Percentiles rank a stretch among this genome's conserved stretches.
Evolutionary conservation across 2,113 vertebrate genomes (phyloP).

Genomic region (Chionodraco myersi): DNA sequence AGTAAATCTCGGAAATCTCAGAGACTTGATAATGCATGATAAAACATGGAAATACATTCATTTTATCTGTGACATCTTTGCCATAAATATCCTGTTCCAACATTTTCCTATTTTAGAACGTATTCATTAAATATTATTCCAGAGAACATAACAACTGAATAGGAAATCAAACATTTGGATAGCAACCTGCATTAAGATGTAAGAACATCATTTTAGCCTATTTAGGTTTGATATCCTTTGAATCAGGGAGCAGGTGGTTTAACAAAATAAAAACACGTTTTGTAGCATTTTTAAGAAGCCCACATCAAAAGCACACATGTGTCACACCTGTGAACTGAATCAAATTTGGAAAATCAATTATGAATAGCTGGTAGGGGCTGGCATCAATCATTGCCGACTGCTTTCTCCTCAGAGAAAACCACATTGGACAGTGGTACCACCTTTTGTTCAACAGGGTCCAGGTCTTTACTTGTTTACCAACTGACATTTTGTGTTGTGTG

Average conservation of each 20-base stretch:
- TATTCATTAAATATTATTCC: slow-evolving; percentile 19
- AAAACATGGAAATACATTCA: slow-evolving; percentile 30
- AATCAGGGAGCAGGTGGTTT: not conserved
- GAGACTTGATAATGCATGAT: slow-evolving; percentile 14
- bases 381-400: slow-evolving; percentile 30
- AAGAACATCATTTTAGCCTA: too few relatives aligned
- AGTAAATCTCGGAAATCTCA: not conserved
- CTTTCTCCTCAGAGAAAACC: slow-evolving; percentile 13
- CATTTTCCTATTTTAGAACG: slow-evolving; percentile 32
- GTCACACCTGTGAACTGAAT: slow-evolving; percentile 9
- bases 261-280: too few relatives aligned
- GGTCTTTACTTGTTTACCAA: not conserved
- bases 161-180: slow-evolving; percentile 48
- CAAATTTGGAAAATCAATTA: not conserved
- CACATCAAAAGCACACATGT: not conserved
- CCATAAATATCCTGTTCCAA: slow-evolving; percentile 2
- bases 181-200: slow-evolving; percentile 8
- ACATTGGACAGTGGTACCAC: not conserved
- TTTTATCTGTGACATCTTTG: slow-evolving; percentile 27
- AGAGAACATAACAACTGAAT: slow-evolving; percentile 20
- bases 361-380: not conserved
- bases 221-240: not conserved
- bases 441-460: slow-evolving; percentile 14
- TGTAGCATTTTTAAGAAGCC: not conserved
- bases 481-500: slow-evolving; percentile 14